A percentile compares a stretch with the other conserved stretches of the same genome.
These are phyloP conservation scores for Sarcophaga peregrina DNA, from an alignment of 1,140 invertebrate species.

Conservation along the genomic window DNA sequence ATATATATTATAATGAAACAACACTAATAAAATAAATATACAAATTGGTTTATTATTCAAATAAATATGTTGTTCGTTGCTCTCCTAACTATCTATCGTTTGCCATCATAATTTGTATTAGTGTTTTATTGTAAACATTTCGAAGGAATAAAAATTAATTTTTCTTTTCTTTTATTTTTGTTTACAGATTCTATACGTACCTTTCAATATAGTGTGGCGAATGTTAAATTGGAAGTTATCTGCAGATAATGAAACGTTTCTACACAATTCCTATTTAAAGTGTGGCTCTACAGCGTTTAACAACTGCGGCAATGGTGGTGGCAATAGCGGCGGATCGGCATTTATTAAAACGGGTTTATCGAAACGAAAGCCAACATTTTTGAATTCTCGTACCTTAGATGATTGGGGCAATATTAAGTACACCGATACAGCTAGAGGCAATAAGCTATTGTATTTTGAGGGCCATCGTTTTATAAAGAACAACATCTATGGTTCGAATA, in stretches of 20 bases:
- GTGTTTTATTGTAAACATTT: no score
- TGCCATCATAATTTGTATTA: no score
- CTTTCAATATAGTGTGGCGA: conserved; percentile 43
- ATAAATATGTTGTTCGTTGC: no score
- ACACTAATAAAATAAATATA: no score
- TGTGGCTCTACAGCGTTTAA: background rate
- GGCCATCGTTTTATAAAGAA: conserved; percentile 63
- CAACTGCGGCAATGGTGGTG: background rate
- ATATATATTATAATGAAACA: no score
- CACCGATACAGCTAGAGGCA: conserved; percentile 56
- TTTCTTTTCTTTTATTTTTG: conserved; percentile 11
- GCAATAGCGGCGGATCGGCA: background rate
- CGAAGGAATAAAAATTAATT: no score
- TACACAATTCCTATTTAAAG: conserved; percentile 33
- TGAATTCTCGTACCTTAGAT: conserved; percentile 44
- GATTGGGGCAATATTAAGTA: conserved; percentile 54
- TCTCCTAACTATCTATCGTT: no score
- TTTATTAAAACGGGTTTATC: conserved; percentile 43
- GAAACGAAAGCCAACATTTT: conserved; percentile 52
- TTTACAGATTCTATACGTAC: conserved; percentile 41
- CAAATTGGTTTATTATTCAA: no score
- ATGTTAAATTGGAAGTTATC: conserved; percentile 43
- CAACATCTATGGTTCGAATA: conserved; percentile 61
- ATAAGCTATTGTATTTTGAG: conserved; percentile 55
- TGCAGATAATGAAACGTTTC: conserved; percentile 42